Percentiles rank a stretch among this genome's conserved stretches.
These are phyloP conservation scores for Danaus melanippus DNA, from an alignment of 1,140 invertebrate species.

Conservation along the genomic window DNA sequence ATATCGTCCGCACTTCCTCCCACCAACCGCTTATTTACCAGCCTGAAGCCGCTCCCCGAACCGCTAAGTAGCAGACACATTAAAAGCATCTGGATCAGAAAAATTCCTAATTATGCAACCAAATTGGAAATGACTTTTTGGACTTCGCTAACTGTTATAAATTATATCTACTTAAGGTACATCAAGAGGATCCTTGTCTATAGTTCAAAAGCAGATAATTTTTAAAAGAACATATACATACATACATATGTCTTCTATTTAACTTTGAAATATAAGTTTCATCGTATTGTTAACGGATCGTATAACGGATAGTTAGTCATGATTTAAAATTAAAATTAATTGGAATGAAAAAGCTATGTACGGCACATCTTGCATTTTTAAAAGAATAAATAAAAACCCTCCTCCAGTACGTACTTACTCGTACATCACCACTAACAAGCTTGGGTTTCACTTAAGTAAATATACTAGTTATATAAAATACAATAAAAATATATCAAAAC, in stretches of 20 bases:
- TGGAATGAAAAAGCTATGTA: not conserved
- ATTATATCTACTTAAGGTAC: not conserved
- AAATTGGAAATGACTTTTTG: not conserved
- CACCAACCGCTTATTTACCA: slow-evolving; percentile 53
- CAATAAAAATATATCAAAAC: no score
- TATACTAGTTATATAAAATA: no score
- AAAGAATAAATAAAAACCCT: not conserved
- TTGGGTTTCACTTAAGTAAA: no score
- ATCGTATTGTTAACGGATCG: no score
- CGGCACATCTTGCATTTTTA: not conserved
- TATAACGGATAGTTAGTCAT: no score
- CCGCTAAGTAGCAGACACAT: slow-evolving; percentile 21
- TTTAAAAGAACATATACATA: slow-evolving; percentile 5
- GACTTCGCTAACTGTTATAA: not conserved
- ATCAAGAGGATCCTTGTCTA: no score
- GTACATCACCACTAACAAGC: no score
- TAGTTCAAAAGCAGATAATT: no score
- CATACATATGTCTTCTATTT: not conserved
- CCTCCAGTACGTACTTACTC: no score
- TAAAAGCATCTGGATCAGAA: slow-evolving; percentile 25
- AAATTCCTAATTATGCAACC: slow-evolving; percentile 6
- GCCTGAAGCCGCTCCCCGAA: slow-evolving; percentile 28
- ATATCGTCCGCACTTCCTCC: slow-evolving; percentile 61
- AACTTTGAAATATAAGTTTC: no score
- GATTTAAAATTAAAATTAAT: not conserved